Base-by-base conservation (phyloP, 2,888 invertebrate genomes). In the Eupithecia inturbata region DNA sequence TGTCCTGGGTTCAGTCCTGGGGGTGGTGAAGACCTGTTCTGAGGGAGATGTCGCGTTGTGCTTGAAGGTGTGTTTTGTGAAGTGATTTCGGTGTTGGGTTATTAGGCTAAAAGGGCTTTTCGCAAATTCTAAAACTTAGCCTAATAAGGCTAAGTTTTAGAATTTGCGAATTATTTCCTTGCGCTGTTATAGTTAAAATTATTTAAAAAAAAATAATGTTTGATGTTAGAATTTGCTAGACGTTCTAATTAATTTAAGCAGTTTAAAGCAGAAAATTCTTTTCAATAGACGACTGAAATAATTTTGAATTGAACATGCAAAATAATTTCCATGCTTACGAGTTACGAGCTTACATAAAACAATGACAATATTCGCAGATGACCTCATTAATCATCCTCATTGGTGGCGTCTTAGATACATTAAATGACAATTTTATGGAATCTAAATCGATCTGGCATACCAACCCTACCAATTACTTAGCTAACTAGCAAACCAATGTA, bases 11-110 rank as follows among this genome's bases (percentile, higher is more conserved):
- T 95, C 96, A 62, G 96, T 96, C 68, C 90, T 96, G 77, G 95
- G 95, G 80, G 96, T 96, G 83, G 95, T 97, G 83, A 96, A 96
- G 89, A 96, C 96, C 83, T 97, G 97, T 89, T 96, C 96, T 69
- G 95, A 96, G 77, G 95, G 95, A 84, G 96, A 96, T 82, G 92
- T 96, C 87, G 94, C 96, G 78, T 93, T 97, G 90, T 97, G 97
- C 86, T 90, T 97, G 80, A 97, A 97, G 96, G 97, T 97, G 95
- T 95, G 94, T 91, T 62, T 77, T 72, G 75, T 78, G 72, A 74
- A 70, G 76, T 78, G 75, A 74, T 75, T 71, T 73, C 67, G 12
- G 68, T 72, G 26, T 64, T 64, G 10, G 64, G 62, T 62, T 22
- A 36, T 22, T 22, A n/a, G 36, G 12, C 1, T 36, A 63, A 63